These are phyloP conservation scores for Thereva nobilitata DNA, from an alignment of 2,888 invertebrate species.

Conservation along the genomic window DNA sequence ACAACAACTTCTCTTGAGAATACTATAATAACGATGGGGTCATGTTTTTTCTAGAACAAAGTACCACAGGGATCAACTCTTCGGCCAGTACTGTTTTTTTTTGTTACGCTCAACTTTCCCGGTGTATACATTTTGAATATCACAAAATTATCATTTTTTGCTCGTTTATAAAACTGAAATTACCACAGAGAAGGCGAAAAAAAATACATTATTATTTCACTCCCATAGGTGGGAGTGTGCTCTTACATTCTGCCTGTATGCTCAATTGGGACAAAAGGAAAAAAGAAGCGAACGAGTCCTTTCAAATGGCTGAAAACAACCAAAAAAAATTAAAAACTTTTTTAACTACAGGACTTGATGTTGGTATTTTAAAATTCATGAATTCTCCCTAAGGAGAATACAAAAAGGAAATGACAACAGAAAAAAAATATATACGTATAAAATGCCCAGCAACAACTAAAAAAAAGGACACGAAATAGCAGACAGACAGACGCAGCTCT, in stretches of 20 bases:
- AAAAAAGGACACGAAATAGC: slow-evolving; percentile 4
- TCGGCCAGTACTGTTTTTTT: neutral
- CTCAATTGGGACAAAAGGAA: neutral
- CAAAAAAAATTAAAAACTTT: slow-evolving; percentile 27
- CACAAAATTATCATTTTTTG: slow-evolving; percentile 13
- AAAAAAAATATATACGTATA: too few species aligned
- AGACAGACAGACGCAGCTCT: slow-evolving; percentile 15
- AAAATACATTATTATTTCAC: slow-evolving; percentile 1
- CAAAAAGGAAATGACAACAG: slow-evolving; percentile 18
- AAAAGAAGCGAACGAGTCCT: neutral
- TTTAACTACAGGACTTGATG: slow-evolving; percentile 15
- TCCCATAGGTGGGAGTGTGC: slow-evolving; percentile 19
- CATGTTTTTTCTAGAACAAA: neutral
- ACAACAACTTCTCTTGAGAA: neutral
- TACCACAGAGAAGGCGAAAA: neutral
- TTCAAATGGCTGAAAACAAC: neutral
- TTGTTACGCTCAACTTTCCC: too few species aligned
- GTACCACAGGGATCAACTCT: slow-evolving; percentile 9
- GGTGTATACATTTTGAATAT: neutral
- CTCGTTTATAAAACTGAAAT: neutral
- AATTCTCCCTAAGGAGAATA: slow-evolving; percentile 7
- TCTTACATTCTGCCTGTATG: neutral
- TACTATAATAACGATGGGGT: neutral
- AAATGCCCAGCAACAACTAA: neutral
- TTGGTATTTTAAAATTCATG: slow-evolving; percentile 27